Evolutionary conservation across 2,888 invertebrate species (phyloP), one percentile per base, ranked within the genome.

Genomic region (Eristalis arbustorum): DNA sequence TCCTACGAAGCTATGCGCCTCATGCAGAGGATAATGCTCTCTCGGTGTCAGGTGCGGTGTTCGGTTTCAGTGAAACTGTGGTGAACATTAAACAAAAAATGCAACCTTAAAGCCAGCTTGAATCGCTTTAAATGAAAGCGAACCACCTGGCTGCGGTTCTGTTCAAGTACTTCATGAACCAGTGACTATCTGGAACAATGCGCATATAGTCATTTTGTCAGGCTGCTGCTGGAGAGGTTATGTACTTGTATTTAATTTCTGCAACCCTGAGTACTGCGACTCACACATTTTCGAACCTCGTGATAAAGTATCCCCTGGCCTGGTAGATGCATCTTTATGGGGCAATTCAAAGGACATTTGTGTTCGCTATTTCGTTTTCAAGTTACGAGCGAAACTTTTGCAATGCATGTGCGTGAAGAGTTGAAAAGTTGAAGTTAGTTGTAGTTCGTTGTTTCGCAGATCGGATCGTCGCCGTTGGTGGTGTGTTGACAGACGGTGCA

Each of bases 21-120:
- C 25, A 62, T 14, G 67, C 61, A 34, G 73, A 57, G 73, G 68
- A 80, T 80, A 80, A 68, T 57, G 80, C 73, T 57, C 73, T 57
- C 37, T 40, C 42, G 62, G 61, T 49, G 49, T 49, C 73, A 74
- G 80, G 80, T 74, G 80, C 63, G 66, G 61, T 72, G 34, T 49
- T 61, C 37, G 49, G 49, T 49, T 49, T 49, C 49, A 49, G 18
- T 49, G 49, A 49, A 18, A 49, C 18, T 49, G 18, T 18, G 49
- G 18, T 1, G 8, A 31, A 31, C 6, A 10, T 1, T 1, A 31
- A 31, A n/a, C n/a, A n/a, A 18, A 49, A 49, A 18, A n/a, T 8
- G n/a, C 49, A 18, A 18, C 49, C 8, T 49, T 49, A 49, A 49
- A 49, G 49, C n/a, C 49, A 49, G 18, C 49, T 49, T 18, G n/a